Evolutionary conservation across 2,888 invertebrate species (phyloP), one percentile per base, ranked within the genome.

Genomic region (Anoncus sp.): DNA sequence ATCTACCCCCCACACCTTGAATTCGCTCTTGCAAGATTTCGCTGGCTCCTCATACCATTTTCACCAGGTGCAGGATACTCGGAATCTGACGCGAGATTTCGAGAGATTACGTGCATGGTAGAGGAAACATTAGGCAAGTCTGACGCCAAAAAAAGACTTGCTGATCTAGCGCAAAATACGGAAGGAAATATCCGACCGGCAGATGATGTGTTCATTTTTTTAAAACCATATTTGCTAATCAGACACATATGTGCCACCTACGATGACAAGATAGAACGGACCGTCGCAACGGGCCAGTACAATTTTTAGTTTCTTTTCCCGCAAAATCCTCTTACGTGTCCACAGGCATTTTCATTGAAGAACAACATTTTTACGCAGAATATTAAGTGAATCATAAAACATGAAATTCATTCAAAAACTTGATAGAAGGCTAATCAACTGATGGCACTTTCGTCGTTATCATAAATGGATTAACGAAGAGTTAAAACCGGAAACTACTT

Each of bases 1-100:
- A 69, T 10, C 18, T 27, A n/a, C 22, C 35, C 27, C 16, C 18
- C 12, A 63, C 55, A 65, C 57, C 63, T 72, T 53, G 57, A 69
- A 72, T 57, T 67, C 62, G 55, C 55, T 62, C 72, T 75, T 75
- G 59, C 57, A 18, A 53, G 75, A 67, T 75, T 79, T 74, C 57
- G 1, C 24, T 45, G 35, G 45, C 51, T 49, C 43, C 63, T 22
- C 38, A n/a, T 38, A 65, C 63, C 55, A 18, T 69, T 57, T 63
- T 47, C 60, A 66, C 75, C 79, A 75, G 79, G 75, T 79, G 75
- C 62, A 14, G 20, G 45, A 67, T 67, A 67, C 55, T 14, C 14
- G 18, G 31, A 67, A 55, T 67, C 67, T 20, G 31, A 67, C 12
- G 31, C 55, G 55, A 38, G 38, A 2, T 38, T 67, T 67, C 55